Conservation (phyloP, 2,888 invertebrate genomes). For the Dryobota labecula region DNA sequence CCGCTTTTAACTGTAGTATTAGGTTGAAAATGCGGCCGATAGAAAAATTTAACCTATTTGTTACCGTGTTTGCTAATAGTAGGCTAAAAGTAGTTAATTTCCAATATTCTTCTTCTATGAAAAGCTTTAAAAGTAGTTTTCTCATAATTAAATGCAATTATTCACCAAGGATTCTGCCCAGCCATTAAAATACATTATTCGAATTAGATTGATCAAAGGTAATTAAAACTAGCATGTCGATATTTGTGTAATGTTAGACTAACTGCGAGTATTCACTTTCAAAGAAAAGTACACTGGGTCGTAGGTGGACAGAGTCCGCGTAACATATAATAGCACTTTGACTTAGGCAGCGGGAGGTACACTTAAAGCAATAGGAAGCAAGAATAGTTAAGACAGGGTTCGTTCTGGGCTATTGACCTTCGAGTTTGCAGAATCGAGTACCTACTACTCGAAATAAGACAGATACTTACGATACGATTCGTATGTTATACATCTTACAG, state of each 20-base stretch:
- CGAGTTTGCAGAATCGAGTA: neutral
- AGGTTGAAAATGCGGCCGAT: neutral
- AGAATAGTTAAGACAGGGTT: neutral
- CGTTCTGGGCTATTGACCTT: slow-evolving; percentile 4
- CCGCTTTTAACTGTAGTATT: neutral
- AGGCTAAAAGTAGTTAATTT: neutral
- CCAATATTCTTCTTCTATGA: neutral
- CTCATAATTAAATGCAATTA: neutral
- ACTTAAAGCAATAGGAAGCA: slow-evolving; percentile 25
- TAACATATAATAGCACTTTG: slow-evolving; percentile 30
- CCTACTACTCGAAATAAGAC: neutral
- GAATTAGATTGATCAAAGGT: too few species aligned
- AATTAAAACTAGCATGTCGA: neutral
- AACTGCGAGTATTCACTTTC: neutral
- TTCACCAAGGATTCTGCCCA: neutral
- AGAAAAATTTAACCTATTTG: neutral
- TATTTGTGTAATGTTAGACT: neutral
- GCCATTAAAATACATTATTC: too few species aligned
- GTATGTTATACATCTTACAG: neutral
- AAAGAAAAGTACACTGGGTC: neutral
- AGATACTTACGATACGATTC: neutral
- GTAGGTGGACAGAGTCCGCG: neutral
- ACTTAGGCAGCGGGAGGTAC: slow-evolving; percentile 31
- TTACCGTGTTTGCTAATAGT: neutral
- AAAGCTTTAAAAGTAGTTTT: slow-evolving; percentile 6